phyloP scores from a whole-genome alignment of 2,888 invertebrate species.

The Cecidostiba fungosa region DNA sequence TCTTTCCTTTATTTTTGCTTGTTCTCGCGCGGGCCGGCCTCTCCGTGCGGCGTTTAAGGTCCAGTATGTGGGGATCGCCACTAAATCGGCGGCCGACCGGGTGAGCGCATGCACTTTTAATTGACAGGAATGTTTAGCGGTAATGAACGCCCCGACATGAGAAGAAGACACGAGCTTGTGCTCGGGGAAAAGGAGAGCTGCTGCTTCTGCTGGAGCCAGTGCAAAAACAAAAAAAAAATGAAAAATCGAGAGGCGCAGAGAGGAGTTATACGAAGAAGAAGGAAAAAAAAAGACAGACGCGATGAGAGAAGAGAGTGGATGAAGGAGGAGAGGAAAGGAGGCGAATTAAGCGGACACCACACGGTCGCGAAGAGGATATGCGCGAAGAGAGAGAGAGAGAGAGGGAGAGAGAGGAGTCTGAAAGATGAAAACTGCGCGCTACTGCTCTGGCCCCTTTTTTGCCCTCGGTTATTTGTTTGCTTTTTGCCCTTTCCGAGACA shows the following conservation, averaged over 20 bases:
- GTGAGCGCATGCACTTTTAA: constrained; percentile 74
- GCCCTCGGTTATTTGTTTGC: constrained; percentile 14
- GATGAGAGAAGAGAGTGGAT: constrained; percentile 43
- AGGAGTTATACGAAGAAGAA: constrained; percentile 47
- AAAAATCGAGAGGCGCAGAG: constrained; percentile 21
- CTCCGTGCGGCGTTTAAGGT: constrained; percentile 47
- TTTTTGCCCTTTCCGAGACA: constrained; percentile 55
- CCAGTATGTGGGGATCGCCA: constrained; percentile 67
- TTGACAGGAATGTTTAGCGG: constrained; percentile 79
- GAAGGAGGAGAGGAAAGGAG: constrained; percentile 57
- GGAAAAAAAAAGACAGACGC: constrained; percentile 43
- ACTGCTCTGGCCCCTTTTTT: constrained; percentile 22
- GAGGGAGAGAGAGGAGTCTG: constrained; percentile 43
- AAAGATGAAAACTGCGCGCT: constrained; percentile 61
- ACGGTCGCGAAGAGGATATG: constrained; percentile 8
- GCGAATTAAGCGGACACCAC: constrained; percentile 57
- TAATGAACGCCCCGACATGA: constrained; percentile 75
- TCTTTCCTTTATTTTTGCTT: constrained; percentile 51
- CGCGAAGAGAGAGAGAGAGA: background rate
- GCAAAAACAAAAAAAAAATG: constrained; percentile 26
- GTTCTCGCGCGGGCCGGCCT: background rate
- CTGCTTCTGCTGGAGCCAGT: constrained; percentile 11
- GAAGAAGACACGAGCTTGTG: constrained; percentile 66
- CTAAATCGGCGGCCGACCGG: constrained; percentile 72
- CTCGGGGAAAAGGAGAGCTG: constrained; percentile 48